Percentiles rank a stretch among this genome's conserved stretches.
phyloP scores from a whole-genome alignment of 2,113 vertebrate genomes.

The Solea senegalensis region DNA sequence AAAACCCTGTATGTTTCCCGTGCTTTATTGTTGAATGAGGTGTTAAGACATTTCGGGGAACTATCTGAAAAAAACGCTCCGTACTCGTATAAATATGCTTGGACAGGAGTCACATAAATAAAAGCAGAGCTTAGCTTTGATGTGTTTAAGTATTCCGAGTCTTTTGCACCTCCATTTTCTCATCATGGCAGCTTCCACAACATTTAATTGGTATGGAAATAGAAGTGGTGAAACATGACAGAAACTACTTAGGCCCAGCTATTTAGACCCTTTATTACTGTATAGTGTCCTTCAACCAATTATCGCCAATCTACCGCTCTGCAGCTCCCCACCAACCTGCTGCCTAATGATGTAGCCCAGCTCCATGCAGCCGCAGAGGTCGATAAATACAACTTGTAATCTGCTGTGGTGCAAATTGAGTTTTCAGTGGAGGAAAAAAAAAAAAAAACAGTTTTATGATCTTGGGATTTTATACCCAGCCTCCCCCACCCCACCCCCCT shows the following conservation, averaged over 20 bases:
- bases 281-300: slow-evolving; percentile 78
- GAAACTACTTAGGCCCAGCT: slow-evolving; percentile 52
- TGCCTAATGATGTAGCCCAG: slow-evolving; percentile 62
- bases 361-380: slow-evolving; percentile 61
- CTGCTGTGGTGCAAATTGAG: slow-evolving; percentile 74
- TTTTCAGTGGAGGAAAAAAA: slow-evolving; percentile 37
- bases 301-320: slow-evolving; percentile 73
- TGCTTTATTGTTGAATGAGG: background rate
- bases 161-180: slow-evolving; percentile 72
- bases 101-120: slow-evolving; percentile 24
- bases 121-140: slow-evolving; percentile 29
- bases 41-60: slow-evolving; percentile 23
- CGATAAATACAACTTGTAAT: slow-evolving; percentile 67
- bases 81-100: slow-evolving; percentile 7
- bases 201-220: slow-evolving; percentile 80
- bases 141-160: slow-evolving; percentile 52
- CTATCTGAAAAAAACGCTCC: slow-evolving; percentile 16
- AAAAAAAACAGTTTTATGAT: slow-evolving; percentile 51
- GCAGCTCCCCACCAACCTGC: slow-evolving; percentile 66
- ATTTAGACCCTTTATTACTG: slow-evolving; percentile 74
- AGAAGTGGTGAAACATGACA: slow-evolving; percentile 74
- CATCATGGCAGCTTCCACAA: slow-evolving; percentile 66
- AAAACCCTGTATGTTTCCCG: background rate
- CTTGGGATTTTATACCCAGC: slow-evolving; percentile 30
- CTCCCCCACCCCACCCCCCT: background rate